These are phyloP conservation scores for Hydrozoanthus tunicans DNA, from an alignment of 64 coral and sea anemone genomes.

Conservation along the genomic window DNA sequence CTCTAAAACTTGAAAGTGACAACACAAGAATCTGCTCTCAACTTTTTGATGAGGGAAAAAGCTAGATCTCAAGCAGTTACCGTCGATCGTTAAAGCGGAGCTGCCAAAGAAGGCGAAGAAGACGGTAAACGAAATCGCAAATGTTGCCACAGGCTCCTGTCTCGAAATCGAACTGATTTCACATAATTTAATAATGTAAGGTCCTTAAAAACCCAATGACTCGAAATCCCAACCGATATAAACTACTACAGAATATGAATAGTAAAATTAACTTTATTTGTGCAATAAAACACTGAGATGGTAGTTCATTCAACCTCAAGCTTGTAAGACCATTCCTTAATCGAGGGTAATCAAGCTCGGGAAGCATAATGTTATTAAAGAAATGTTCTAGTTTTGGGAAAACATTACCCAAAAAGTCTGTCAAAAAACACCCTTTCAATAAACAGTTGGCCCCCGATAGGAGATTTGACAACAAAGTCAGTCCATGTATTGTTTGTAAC, in stretches of 20 bases:
- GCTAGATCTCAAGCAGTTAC: too few relatives aligned
- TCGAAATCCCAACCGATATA: conserved; percentile 10
- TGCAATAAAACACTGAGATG: background rate
- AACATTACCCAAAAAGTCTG: background rate
- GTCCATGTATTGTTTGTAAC: background rate
- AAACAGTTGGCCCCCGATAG: background rate
- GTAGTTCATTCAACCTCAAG: conserved; percentile 11
- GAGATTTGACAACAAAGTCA: background rate
- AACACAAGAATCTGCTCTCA: too few relatives aligned
- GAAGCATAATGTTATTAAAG: conserved; percentile 31
- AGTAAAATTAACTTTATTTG: conserved; percentile 11
- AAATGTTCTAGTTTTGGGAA: conserved; percentile 20
- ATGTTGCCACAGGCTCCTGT: too few relatives aligned
- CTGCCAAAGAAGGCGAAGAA: too few relatives aligned
- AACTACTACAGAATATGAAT: conserved; percentile 17
- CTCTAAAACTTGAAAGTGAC: too few relatives aligned
- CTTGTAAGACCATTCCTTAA: conserved; percentile 36
- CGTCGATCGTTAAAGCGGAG: too few relatives aligned
- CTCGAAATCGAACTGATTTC: too few relatives aligned
- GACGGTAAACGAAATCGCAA: too few relatives aligned
- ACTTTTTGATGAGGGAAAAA: too few relatives aligned
- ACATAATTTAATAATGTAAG: background rate
- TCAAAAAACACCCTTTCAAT: background rate
- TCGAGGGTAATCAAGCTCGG: conserved; percentile 18
- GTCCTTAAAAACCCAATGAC: conserved; percentile 5